Percentiles rank a stretch among this genome's conserved stretches.
Conservation (phyloP, 2,113 vertebrate species). For the Ondatra zibethicus region DNA sequence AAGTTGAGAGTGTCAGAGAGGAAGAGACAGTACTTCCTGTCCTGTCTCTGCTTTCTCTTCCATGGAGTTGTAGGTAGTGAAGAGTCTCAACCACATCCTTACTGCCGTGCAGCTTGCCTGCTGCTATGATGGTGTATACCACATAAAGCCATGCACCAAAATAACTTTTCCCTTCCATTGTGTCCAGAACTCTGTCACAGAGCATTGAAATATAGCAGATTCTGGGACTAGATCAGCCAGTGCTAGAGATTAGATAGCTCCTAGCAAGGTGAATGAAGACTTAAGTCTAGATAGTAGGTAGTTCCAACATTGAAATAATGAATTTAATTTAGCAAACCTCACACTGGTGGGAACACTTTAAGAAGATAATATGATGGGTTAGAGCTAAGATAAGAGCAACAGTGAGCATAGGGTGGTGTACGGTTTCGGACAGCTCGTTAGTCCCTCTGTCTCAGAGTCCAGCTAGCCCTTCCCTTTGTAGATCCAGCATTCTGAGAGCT, state of each 20-base stretch:
- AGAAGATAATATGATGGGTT: not conserved
- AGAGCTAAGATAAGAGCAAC: not conserved
- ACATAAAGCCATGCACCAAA: not conserved
- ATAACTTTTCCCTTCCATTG: not conserved
- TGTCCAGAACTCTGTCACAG: not conserved
- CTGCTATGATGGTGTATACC: not conserved
- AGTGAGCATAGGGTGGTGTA: not conserved
- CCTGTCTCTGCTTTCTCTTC: not conserved
- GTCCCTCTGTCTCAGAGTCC: not conserved
- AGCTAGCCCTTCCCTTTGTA: not conserved
- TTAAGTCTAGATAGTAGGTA: not conserved
- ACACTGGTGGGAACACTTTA: not conserved
- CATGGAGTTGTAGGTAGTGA: not conserved
- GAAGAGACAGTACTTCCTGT: not conserved
- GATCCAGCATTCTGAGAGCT: not conserved
- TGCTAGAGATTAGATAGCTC: not conserved
- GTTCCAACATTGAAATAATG: not conserved
- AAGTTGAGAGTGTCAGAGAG: not conserved
- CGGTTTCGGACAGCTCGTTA: not conserved
- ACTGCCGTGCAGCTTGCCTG: not conserved
- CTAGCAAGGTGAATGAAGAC: not conserved
- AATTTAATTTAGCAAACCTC: conserved; percentile 27
- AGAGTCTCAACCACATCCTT: not conserved
- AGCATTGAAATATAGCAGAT: not conserved
- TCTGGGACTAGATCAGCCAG: not conserved